Percentiles rank a stretch among this genome's conserved stretches.
These are phyloP conservation scores for Microchirus variegatus DNA, from an alignment of 2,797 vertebrate species.

Conservation along the genomic window DNA sequence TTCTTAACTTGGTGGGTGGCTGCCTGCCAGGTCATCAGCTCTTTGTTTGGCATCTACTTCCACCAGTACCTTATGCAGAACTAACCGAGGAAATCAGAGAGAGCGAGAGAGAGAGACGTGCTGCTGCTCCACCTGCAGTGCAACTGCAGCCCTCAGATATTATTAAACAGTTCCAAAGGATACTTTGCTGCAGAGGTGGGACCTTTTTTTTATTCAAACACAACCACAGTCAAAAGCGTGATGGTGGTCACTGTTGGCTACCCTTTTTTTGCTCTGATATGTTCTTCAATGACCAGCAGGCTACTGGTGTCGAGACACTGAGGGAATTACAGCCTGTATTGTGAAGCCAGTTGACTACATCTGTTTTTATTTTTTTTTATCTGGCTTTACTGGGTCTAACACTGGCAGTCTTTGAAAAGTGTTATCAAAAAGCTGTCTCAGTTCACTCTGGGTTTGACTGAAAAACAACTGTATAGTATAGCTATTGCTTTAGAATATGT, in stretches of 20 bases:
- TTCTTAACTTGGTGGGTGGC: constrained; percentile 97
- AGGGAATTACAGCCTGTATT: constrained; percentile 15
- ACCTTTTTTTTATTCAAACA: constrained; percentile 11
- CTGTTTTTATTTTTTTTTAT: neutral
- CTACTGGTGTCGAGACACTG: constrained; percentile 30
- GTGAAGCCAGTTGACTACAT: constrained; percentile 2
- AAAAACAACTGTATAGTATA: neutral
- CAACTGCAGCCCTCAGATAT: constrained; percentile 12
- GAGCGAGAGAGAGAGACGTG: no score
- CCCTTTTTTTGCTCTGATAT: constrained; percentile 4
- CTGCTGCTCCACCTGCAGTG: constrained; percentile 3
- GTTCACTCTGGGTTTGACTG: neutral
- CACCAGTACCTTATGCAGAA: constrained; percentile 91
- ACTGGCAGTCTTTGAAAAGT: neutral
- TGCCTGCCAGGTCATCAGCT: constrained; percentile 91
- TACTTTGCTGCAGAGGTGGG: neutral
- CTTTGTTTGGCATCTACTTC: constrained; percentile 95
- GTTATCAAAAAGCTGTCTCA: no score
- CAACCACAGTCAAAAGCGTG: constrained; percentile 5
- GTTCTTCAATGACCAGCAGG: constrained; percentile 44
- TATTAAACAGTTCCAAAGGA: constrained; percentile 9
- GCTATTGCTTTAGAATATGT: no score
- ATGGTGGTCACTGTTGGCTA: constrained; percentile 18
- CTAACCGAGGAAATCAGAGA: constrained; percentile 58
- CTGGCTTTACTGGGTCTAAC: neutral